Base-by-base conservation (phyloP, 37 sponge, comb jelly and placozoan species). In the Ephydatia muelleri region DNA sequence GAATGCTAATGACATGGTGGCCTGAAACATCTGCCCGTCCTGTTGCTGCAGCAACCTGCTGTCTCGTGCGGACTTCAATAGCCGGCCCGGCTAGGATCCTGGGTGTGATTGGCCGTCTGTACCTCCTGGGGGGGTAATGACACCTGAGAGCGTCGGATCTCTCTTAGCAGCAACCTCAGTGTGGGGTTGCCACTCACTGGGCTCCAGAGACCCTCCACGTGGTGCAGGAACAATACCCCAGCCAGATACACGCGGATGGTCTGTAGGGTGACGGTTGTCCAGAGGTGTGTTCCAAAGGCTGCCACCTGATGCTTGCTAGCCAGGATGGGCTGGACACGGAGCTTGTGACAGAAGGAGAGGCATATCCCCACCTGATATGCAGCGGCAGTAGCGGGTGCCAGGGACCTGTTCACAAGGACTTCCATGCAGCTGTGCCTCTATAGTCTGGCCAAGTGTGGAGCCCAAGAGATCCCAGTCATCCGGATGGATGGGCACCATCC, bases 381-480 rank as follows among this genome's bases (percentile, higher is more conserved):
- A 12, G 43, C 19, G 65, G 64, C 76, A 25, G 84, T 84, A 23
- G 84, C 76, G n/a, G 76, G 28, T 13, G 82, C 71, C 22, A 81
- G 71, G 16, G 77, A 76, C 30, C 32, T 35, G 5, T 75, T 25
- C 19, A 66, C 68, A 36, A 84, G 66, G 43, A 43, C 43, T 43
- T 43, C 43, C 43, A 43, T 43, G n/a, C n/a, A n/a, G 43, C 43
- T 43, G 43, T 43, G 43, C 43, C 43, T 43, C 43, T 43, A 43
- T 43, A 43, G 43, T 6, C 43, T 43, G 43, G 43, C 43, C 43
- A 43, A 43, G 43, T 43, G 43, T 79, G 67, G 86, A 38, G 34
- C 87, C 80, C 21, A 85, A 35, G 33, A 87, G 76, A 25, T 83
- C 65, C 88, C 88, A 75, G 49, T 87, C 88, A 22, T 40, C 32